Evolutionary conservation across 2,888 invertebrate species (phyloP).

Genomic region (Lysandra bellargus): DNA sequence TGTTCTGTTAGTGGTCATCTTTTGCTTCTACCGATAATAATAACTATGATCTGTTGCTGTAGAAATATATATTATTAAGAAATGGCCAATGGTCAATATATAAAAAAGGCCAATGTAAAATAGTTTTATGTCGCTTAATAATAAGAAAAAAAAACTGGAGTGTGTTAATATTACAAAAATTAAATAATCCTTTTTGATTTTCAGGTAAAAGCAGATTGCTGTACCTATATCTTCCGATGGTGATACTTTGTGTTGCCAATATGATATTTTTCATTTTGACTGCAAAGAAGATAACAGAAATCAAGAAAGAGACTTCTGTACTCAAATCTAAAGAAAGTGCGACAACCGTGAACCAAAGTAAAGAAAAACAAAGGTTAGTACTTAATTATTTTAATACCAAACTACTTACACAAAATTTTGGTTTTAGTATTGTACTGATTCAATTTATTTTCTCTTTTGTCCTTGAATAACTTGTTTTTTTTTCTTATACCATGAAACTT

Average conservation of each 20-base stretch:
- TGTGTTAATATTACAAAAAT: neutral
- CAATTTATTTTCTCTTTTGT: neutral
- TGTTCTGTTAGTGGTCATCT: too few species aligned
- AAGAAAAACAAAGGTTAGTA: constrained; percentile 65
- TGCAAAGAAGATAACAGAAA: constrained; percentile 61
- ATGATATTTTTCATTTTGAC: constrained; percentile 66
- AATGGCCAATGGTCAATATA: too few species aligned
- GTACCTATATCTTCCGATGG: constrained; percentile 67
- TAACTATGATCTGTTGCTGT: too few species aligned
- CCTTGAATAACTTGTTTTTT: neutral
- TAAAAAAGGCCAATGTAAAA: too few species aligned
- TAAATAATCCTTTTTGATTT: neutral
- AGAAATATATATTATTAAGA: too few species aligned
- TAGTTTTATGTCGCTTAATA: too few species aligned
- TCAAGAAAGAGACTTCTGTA: constrained; percentile 63
- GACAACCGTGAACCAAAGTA: constrained; percentile 59
- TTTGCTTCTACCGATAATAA: too few species aligned
- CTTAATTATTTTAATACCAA: neutral
- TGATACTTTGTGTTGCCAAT: constrained; percentile 62
- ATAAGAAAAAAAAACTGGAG: too few species aligned
- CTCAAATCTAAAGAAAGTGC: constrained; percentile 65
- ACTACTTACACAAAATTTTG: too few species aligned
- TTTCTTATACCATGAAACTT: neutral
- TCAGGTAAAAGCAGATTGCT: constrained; percentile 61
- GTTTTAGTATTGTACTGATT: neutral